phyloP scores from a whole-genome alignment of 2,113 vertebrate species.

The Brachypteracias leptosomus region DNA sequence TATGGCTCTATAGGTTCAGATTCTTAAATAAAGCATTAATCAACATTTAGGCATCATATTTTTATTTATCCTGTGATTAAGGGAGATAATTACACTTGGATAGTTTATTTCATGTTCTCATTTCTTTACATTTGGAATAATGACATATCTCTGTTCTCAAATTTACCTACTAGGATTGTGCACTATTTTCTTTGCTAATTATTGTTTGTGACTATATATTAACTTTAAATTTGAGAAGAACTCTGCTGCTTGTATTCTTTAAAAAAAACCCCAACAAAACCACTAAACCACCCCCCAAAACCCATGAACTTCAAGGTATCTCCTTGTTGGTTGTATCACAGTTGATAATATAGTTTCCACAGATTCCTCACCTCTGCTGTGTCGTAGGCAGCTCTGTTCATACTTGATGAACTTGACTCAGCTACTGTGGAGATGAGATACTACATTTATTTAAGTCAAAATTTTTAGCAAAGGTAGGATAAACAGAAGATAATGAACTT shows the following conservation, averaged over 20 bases:
- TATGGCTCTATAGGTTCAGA: not conserved
- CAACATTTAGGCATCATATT: not conserved
- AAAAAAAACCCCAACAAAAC: not conserved
- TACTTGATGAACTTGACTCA: not conserved
- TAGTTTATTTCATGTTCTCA: not conserved
- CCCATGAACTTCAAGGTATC: not conserved
- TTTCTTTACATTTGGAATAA: not conserved
- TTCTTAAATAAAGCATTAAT: slow-evolving; percentile 3
- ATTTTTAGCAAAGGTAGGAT: not conserved
- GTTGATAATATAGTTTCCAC: not conserved
- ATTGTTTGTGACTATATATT: not conserved
- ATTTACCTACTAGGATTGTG: not conserved
- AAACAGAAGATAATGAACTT: not conserved
- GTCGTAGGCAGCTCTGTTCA: not conserved
- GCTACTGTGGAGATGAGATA: not conserved
- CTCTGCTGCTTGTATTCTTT: not conserved
- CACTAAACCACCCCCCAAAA: accelerated
- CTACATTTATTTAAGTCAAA: not conserved
- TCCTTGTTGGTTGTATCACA: not conserved
- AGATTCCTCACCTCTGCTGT: not conserved
- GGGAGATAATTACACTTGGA: not conserved
- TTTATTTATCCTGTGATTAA: not conserved
- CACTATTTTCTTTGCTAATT: not conserved
- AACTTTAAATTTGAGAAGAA: not conserved
- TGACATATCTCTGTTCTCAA: not conserved